phyloP scores from a whole-genome alignment of 2,113 vertebrate species.

The Lucifuga dentata region DNA sequence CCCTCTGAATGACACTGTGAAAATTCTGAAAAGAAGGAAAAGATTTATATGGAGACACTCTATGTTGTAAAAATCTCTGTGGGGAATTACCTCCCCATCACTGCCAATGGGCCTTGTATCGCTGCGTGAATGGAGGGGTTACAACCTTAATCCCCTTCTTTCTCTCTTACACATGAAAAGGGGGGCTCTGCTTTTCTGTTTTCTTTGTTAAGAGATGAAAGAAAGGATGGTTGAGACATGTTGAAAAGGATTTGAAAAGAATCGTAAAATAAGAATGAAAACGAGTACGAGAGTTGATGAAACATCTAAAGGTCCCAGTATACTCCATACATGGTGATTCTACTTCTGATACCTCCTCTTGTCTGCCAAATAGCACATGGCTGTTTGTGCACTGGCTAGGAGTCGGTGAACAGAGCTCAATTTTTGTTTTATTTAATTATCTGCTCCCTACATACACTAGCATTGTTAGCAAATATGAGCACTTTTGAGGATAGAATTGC shows the following conservation, averaged over 20 bases:
- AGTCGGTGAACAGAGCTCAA: too few species aligned
- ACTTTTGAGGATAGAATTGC: too few species aligned
- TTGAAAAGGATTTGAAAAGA: slow-evolving; percentile 2
- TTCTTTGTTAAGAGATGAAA: not conserved
- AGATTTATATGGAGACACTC: slow-evolving; percentile 1
- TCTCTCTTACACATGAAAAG: not conserved
- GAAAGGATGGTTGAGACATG: not conserved
- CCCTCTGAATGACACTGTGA: slow-evolving; percentile 2
- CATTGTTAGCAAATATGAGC: too few species aligned
- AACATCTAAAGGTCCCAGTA: too few species aligned
- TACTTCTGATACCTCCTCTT: too few species aligned
- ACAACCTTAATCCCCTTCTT: slow-evolving; percentile 24
- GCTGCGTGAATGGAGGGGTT: slow-evolving; percentile 10
- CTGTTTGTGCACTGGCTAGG: too few species aligned
- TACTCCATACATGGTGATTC: too few species aligned
- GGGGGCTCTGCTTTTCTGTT: slow-evolving; percentile 4
- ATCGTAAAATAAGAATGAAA: slow-evolving; percentile 1
- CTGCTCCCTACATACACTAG: too few species aligned
- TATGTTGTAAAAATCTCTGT: slow-evolving; percentile 36
- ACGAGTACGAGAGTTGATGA: not conserved
- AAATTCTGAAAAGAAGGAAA: slow-evolving; percentile 6
- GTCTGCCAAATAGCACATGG: too few species aligned
- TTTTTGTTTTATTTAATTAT: too few species aligned
- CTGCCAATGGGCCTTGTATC: slow-evolving; percentile 24
- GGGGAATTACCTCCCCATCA: slow-evolving; percentile 11